These are phyloP conservation scores for Erpornis zantholeuca DNA, from an alignment of 2,113 vertebrate species.

Conservation along the genomic window DNA sequence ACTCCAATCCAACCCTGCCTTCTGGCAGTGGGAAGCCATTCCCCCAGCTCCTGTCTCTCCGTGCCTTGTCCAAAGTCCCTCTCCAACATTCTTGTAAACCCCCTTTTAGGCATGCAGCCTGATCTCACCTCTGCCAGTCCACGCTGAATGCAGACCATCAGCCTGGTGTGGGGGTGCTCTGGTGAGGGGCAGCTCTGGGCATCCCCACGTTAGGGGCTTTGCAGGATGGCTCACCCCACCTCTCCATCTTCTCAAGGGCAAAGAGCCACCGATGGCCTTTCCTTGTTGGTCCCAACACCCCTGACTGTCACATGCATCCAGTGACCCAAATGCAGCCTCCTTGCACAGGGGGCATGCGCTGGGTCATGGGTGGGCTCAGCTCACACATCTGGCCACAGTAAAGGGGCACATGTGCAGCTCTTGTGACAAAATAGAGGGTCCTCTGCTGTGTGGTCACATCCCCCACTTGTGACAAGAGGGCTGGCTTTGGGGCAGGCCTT, in stretches of 20 bases:
- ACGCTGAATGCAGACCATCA: background rate
- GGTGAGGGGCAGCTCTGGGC: background rate
- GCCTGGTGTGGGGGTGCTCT: background rate
- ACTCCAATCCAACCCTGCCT: background rate
- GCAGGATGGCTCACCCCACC: background rate
- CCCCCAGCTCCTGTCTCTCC: background rate
- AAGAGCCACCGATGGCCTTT: background rate
- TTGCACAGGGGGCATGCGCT: accelerated
- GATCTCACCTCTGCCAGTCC: background rate
- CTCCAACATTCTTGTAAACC: background rate
- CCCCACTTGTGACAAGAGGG: background rate
- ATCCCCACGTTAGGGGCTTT: background rate
- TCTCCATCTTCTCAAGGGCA: background rate
- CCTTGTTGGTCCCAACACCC: background rate
- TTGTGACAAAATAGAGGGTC: accelerated
- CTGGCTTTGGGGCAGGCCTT: background rate
- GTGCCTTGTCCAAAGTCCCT: background rate
- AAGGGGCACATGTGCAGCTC: background rate
- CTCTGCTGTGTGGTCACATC: background rate
- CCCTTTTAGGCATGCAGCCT: background rate
- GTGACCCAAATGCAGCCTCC: background rate
- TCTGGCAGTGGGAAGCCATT: background rate
- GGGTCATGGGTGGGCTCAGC: background rate
- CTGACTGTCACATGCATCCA: background rate
- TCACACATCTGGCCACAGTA: background rate